Percentiles rank a stretch among this genome's conserved stretches.
Evolutionary conservation across 2,888 invertebrate genomes (phyloP).

Genomic region (Leptopilina myrica): DNA sequence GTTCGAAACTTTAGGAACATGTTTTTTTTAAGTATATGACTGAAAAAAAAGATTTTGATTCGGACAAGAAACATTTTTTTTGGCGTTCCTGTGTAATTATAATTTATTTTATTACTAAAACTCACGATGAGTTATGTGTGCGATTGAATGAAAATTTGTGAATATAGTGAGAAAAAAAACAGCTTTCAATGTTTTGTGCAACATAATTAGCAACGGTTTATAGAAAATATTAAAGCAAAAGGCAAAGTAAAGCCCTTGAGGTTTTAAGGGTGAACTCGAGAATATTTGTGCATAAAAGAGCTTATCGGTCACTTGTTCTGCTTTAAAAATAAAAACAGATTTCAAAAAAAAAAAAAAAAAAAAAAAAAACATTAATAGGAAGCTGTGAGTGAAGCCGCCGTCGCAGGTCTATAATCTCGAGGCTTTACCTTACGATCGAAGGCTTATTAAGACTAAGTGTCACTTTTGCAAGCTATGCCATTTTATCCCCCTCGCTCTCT

Average conservation of each 20-base stretch:
- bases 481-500: slow-evolving; percentile 57
- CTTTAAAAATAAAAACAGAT: not conserved
- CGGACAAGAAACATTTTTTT: too few relatives aligned
- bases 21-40: too few relatives aligned
- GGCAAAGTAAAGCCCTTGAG: not conserved
- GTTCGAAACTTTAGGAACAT: too few relatives aligned
- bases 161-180: not conserved
- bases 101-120: too few relatives aligned
- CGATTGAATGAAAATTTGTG: not conserved
- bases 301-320: not conserved
- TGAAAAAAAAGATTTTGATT: too few relatives aligned
- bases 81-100: too few relatives aligned
- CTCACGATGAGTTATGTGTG: too few relatives aligned
- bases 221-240: too few relatives aligned
- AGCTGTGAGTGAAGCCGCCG: slow-evolving; percentile 30
- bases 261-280: not conserved
- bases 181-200: not conserved
- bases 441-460: slow-evolving; percentile 73
- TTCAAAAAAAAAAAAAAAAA: not conserved
- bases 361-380: not conserved
- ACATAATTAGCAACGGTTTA: not conserved
- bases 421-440: slow-evolving; percentile 64
- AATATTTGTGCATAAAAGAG: not conserved
- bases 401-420: slow-evolving; percentile 43
- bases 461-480: slow-evolving; percentile 60